Conservation (phyloP, 2,113 vertebrate genomes). For the Elachura formosa region DNA sequence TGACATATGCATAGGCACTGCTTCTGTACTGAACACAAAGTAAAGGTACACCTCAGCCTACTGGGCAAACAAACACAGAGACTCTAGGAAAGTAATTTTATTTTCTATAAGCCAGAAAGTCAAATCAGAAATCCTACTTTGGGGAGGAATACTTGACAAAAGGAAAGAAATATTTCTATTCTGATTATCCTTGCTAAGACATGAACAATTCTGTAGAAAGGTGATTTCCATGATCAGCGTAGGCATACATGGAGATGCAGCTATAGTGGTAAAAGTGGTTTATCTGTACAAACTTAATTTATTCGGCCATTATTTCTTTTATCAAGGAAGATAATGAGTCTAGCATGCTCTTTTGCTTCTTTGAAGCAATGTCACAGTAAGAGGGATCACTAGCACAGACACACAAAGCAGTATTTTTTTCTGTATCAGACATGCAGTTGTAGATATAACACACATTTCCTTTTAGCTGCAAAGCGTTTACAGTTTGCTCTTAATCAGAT, state of each 20-base stretch:
- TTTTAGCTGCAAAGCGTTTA: not conserved
- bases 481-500: not conserved
- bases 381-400: not conserved
- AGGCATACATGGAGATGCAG: not conserved
- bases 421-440: not conserved
- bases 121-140: not conserved
- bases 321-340: not conserved
- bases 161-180: not conserved
- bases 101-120: accelerated
- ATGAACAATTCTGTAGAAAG: not conserved
- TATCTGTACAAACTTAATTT: not conserved
- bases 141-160: not conserved
- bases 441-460: not conserved
- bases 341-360: not conserved
- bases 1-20: not conserved
- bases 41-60: not conserved
- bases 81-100: not conserved
- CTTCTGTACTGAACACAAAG: not conserved
- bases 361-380: not conserved
- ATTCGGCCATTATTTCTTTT: too few species aligned
- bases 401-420: not conserved
- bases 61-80: not conserved
- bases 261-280: not conserved
- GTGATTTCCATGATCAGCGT: not conserved
- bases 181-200: not conserved